phyloP scores from a whole-genome alignment of 2,797 vertebrate species.

The Merluccius polli region DNA sequence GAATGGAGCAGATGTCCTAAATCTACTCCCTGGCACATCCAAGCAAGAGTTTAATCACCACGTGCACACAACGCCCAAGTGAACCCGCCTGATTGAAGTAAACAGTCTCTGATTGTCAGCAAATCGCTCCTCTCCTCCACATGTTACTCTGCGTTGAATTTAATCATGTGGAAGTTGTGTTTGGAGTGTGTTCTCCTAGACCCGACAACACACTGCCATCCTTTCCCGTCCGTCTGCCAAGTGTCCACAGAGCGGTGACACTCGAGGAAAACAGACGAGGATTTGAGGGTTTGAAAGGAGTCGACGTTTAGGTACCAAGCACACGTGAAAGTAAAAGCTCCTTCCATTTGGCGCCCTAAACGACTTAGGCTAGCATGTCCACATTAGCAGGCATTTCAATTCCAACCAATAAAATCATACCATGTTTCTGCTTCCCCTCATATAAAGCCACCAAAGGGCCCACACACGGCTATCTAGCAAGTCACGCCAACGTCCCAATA shows the following conservation, averaged over 20 bases:
- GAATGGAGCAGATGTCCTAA: background rate
- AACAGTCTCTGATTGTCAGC: background rate
- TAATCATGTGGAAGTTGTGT: background rate
- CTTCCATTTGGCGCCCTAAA: background rate
- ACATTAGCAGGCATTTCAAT: background rate
- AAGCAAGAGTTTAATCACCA: background rate
- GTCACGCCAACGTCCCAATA: background rate
- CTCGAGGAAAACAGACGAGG: background rate
- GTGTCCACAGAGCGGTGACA: background rate
- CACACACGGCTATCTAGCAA: background rate
- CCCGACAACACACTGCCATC: background rate
- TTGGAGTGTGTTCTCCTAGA: background rate
- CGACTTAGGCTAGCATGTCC: background rate
- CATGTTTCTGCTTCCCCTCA: background rate
- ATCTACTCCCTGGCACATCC: background rate
- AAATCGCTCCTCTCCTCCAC: background rate
- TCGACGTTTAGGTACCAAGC: background rate
- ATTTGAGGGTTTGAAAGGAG: no score
- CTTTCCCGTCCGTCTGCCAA: background rate
- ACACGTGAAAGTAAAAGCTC: background rate
- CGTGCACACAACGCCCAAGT: background rate
- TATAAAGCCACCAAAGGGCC: background rate
- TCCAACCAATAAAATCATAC: background rate
- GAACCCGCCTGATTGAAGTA: background rate
- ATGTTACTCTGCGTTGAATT: background rate